phyloP scores from a whole-genome alignment of 2,888 invertebrate species.

The Nymphalis polychloros region DNA sequence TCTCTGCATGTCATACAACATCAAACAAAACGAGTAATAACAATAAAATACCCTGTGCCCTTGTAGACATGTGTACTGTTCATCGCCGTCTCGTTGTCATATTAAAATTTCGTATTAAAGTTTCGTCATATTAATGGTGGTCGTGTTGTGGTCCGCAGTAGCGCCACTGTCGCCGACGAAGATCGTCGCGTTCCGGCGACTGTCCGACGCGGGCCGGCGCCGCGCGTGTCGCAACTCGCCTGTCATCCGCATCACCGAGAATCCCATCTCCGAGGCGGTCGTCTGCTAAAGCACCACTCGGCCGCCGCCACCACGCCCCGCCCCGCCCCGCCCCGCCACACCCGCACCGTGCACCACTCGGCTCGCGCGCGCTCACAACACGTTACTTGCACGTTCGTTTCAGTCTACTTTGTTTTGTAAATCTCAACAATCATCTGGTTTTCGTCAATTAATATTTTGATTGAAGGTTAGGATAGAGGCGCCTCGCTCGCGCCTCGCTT shows the following conservation, averaged over 20 bases:
- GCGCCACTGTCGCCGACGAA: conserved; percentile 87
- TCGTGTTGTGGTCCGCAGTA: conserved; percentile 76
- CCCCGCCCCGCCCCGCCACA: not conserved
- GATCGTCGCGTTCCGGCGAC: conserved; percentile 85
- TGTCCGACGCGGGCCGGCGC: conserved; percentile 75
- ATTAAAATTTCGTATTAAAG: too few relatives aligned
- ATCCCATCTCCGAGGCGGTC: conserved; percentile 88
- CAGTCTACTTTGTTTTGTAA: conserved; percentile 1
- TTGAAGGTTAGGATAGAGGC: not conserved
- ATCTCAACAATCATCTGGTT: conserved; percentile 32
- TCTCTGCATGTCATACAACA: too few relatives aligned
- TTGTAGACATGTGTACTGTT: too few relatives aligned
- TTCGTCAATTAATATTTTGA: conserved; percentile 31
- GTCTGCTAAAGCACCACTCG: conserved; percentile 79
- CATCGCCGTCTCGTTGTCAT: too few relatives aligned
- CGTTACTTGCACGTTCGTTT: not conserved
- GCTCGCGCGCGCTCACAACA: conserved; percentile 23
- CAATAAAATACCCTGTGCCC: too few relatives aligned
- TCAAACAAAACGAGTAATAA: too few relatives aligned
- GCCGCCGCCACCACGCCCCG: not conserved
- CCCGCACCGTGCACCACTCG: conserved; percentile 16
- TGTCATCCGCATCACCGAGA: conserved; percentile 89
- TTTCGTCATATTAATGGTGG: too few relatives aligned
- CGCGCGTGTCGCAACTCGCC: conserved; percentile 79
- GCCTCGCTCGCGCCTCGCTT: conserved; percentile 18